Evolutionary conservation across 1,140 invertebrate genomes (phyloP).

Genomic region (Pantala flavescens): DNA sequence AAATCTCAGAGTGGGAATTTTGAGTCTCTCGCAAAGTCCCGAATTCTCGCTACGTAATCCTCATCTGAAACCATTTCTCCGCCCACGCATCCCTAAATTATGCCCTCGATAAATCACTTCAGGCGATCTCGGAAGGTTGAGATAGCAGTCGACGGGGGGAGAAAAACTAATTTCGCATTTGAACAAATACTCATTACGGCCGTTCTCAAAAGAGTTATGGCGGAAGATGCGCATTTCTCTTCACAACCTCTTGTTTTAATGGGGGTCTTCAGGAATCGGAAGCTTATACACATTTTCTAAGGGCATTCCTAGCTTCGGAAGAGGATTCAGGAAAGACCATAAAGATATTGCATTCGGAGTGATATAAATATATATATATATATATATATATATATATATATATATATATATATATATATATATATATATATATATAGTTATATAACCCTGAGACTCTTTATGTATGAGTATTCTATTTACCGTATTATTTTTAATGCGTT

Average conservation of each 20-base stretch:
- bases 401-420: too few species aligned
- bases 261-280: not conserved
- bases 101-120: not conserved
- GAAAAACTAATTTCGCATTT: constrained; percentile 10
- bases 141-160: not conserved
- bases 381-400: too few species aligned
- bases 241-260: not conserved
- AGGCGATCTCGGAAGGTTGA: not conserved
- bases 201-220: not conserved
- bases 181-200: not conserved
- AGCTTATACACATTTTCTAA: not conserved
- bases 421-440: too few species aligned
- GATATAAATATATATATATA: too few species aligned
- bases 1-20: too few species aligned
- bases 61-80: constrained; percentile 3
- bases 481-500: too few species aligned
- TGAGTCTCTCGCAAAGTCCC: not conserved
- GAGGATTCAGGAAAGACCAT: too few species aligned
- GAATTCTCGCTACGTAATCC: not conserved
- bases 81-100: not conserved
- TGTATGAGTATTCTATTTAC: too few species aligned
- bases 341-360: too few species aligned
- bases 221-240: not conserved
- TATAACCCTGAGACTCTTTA: too few species aligned
- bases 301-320: too few species aligned